These are phyloP conservation scores for mouse (Mus musculus) DNA, from an alignment of 2,113 vertebrate genomes.

Conservation along the genomic window DNA sequence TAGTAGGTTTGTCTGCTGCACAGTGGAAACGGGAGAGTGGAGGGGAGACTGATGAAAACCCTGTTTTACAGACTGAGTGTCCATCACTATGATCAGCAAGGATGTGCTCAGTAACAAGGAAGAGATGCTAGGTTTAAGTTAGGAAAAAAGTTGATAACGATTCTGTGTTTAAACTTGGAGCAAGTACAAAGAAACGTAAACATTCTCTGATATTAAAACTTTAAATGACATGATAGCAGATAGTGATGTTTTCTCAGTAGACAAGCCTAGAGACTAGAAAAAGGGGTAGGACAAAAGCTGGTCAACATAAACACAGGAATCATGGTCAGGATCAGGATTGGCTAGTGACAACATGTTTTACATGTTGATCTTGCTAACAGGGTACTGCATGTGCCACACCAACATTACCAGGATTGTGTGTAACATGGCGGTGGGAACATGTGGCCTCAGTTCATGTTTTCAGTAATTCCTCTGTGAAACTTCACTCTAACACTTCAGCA, in stretches of 20 bases:
- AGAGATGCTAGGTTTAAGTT: not conserved
- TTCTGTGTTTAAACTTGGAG: not conserved
- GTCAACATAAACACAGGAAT: not conserved
- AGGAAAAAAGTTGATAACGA: not conserved
- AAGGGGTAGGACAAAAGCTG: not conserved
- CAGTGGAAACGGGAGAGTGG: not conserved
- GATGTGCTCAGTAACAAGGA: constrained; percentile 12
- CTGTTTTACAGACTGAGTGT: not conserved
- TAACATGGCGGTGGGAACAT: not conserved
- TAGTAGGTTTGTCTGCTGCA: not conserved
- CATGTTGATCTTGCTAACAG: not conserved
- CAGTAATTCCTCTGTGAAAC: not conserved
- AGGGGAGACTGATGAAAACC: not conserved
- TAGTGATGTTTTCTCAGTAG: not conserved
- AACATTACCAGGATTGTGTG: not conserved
- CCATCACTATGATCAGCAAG: not conserved
- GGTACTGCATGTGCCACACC: not conserved
- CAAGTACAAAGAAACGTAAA: not conserved
- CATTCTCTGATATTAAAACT: constrained; percentile 25
- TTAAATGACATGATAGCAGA: not conserved
- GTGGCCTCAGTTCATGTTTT: not conserved
- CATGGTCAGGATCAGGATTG: not conserved
- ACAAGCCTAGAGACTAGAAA: not conserved
- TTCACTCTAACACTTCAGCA: not conserved
- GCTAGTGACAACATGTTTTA: not conserved